A percentile compares a stretch with the other conserved stretches of the same genome.
Evolutionary conservation across 2,888 invertebrate species (phyloP).

Genomic region (Dioctria rufipes): DNA sequence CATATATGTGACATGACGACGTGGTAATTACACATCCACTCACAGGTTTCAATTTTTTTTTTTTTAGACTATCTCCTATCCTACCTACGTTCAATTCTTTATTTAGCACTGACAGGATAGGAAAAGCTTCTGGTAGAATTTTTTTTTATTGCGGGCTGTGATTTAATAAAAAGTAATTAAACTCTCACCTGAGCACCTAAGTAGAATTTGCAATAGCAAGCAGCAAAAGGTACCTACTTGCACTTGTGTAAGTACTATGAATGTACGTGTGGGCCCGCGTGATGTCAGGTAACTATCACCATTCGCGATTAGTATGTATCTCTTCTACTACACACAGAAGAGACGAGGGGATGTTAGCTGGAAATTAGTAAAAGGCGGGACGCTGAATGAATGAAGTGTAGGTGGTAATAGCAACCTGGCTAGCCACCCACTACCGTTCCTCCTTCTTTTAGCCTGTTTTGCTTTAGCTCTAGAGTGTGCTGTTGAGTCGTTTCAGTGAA

Average conservation of each 20-base stretch:
- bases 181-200: slow-evolving; percentile 32
- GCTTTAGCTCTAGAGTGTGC: not conserved
- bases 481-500: slow-evolving; percentile 35
- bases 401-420: no score
- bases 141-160: slow-evolving; percentile 34
- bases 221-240: not conserved
- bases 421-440: no score
- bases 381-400: no score
- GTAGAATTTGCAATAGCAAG: slow-evolving; percentile 13
- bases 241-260: not conserved
- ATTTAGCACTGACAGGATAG: slow-evolving; percentile 14
- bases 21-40: no score
- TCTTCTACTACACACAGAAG: no score
- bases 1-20: no score
- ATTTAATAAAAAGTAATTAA: slow-evolving; percentile 52
- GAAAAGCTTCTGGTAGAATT: slow-evolving; percentile 26
- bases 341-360: not conserved
- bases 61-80: no score
- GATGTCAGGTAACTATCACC: not conserved
- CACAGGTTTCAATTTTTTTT: no score
- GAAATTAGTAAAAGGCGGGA: slow-evolving; percentile 4
- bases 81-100: not conserved
- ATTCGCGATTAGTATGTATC: not conserved
- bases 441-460: not conserved
- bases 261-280: not conserved